A percentile compares a stretch with the other conserved stretches of the same genome.
phyloP scores from a whole-genome alignment of 1,140 invertebrate genomes.

The Sycophila sp. region DNA sequence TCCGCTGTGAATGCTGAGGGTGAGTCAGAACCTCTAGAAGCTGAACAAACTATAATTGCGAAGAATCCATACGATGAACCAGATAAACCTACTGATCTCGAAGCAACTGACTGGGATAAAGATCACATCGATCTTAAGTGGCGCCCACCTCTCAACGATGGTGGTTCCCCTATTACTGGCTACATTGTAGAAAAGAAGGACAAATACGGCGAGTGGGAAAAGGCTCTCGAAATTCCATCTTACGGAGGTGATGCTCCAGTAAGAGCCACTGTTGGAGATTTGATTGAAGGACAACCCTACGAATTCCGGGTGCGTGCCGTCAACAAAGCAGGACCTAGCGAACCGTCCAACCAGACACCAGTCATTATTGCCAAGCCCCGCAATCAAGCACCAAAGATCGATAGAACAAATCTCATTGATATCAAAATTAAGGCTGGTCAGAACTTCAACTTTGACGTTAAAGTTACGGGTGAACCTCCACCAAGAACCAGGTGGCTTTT shows the following conservation, averaged over 20 bases:
- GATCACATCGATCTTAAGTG: conserved; percentile 92
- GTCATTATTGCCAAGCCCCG: conserved; percentile 90
- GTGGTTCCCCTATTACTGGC: conserved; percentile 86
- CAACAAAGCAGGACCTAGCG: conserved; percentile 93
- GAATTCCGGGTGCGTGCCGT: conserved; percentile 91
- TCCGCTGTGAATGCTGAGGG: conserved; percentile 96
- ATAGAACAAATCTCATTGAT: conserved; percentile 85
- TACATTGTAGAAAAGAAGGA: conserved; percentile 94
- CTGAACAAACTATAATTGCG: conserved; percentile 86
- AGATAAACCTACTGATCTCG: conserved; percentile 88
- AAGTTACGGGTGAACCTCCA: conserved; percentile 88
- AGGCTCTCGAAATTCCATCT: conserved; percentile 83
- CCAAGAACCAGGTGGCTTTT: conserved; percentile 91
- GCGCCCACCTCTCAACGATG: conserved; percentile 83
- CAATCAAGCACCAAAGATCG: conserved; percentile 87
- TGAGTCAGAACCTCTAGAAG: conserved; percentile 92
- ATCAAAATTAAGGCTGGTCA: conserved; percentile 90
- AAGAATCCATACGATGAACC: conserved; percentile 98
- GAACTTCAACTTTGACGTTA: conserved; percentile 83
- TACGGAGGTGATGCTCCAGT: conserved; percentile 68
- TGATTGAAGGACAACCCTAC: conserved; percentile 91
- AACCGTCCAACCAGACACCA: conserved; percentile 87
- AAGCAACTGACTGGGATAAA: conserved; percentile 95
- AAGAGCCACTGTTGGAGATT: conserved; percentile 86
- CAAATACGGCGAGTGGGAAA: conserved; percentile 95